Percentiles rank a stretch among this genome's conserved stretches.
Conservation (phyloP, 2,888 invertebrate species). For the Actias luna region DNA sequence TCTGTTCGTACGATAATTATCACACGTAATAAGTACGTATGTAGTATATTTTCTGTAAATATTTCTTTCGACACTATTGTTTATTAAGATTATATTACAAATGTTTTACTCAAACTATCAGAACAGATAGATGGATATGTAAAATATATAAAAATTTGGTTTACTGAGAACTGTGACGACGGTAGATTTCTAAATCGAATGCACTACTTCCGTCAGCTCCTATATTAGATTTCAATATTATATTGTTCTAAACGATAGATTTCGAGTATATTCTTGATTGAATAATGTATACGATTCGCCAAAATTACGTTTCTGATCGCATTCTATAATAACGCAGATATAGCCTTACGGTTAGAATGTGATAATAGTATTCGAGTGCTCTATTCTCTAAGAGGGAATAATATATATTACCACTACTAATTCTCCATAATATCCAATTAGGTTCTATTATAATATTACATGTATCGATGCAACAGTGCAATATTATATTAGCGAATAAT, state of each 20-base stretch:
- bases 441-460: conserved; percentile 12
- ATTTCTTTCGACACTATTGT: not conserved
- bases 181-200: not conserved
- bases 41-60: not conserved
- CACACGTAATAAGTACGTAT: not conserved
- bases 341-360: not conserved
- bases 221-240: no score
- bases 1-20: conserved; percentile 52
- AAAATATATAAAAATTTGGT: not conserved
- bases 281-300: no score
- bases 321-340: not conserved
- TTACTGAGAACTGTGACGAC: not conserved
- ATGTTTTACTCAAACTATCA: not conserved
- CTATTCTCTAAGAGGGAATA: not conserved
- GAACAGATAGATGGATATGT: no score
- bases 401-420: not conserved
- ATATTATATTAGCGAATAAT: not conserved
- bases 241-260: no score
- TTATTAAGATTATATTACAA: not conserved
- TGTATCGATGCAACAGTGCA: not conserved
- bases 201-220: no score
- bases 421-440: conserved; percentile 17
- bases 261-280: no score
- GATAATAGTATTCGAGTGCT: not conserved
- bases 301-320: not conserved